Evolutionary conservation across 2,797 vertebrate species (phyloP), one percentile per base, ranked within the genome.

Genomic region (Hemibagrus guttatus): DNA sequence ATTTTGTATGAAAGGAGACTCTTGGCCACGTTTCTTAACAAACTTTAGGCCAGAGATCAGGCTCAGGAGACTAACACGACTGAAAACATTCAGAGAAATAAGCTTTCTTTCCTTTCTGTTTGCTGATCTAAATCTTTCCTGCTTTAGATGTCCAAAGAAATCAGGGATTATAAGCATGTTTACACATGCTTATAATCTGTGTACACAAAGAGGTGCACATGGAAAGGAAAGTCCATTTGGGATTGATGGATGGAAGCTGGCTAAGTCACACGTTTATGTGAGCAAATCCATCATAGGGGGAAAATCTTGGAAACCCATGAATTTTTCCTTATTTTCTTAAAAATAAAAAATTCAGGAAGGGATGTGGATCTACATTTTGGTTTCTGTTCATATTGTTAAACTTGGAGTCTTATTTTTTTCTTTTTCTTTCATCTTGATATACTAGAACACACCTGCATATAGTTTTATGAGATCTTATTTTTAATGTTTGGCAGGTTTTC

Each of bases 401-500:
- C 54, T 26, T 75, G 66, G 16, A 74, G 64, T 74, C 59, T 84
- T 61, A 11, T 85, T 42, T 42, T 71, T 79, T 21, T 42, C 39
- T 54, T 14, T 61, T 28, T 17, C 0, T 9, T 84, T 9, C 8
- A 9, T 49, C 89, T 88, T 90, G 89, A 92, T 92, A 66, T 91
- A 88, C 84, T n/a, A 90, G 93, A 84, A 85, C 91, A 87, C 66
- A 88, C 71, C 89, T 89, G 74, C 85, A 84, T 81, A 85, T 85
- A 42, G 42, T 92, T 92, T 89, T 14, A 16, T 90, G 76, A 89
- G 28, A 89, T 74, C 86, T 89, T 84, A 88, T 86, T 92, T 93
- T 86, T 88, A 93, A 91, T 93, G 87, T 90, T 92, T 92, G 88
- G 87, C 90, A 92, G 88, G 85, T 93, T 93, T 92, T 91, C 85